Evolutionary conservation across 1,140 invertebrate genomes (phyloP).

Genomic region (Panagrolaimus sp.): DNA sequence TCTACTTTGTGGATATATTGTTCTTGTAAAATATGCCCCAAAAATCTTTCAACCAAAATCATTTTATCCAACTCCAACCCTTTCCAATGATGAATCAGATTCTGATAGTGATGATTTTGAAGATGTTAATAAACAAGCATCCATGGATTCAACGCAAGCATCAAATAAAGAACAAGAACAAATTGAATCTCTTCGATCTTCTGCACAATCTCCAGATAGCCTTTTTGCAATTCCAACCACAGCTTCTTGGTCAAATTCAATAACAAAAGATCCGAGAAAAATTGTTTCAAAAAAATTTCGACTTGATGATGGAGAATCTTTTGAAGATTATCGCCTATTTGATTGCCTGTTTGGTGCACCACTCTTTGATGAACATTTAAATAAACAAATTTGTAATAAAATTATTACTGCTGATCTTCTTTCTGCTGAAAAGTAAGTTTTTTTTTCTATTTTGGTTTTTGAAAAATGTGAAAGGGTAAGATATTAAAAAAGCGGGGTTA

Average conservation of each 20-base stretch:
- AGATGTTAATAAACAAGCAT: conserved; percentile 71
- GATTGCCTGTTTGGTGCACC: conserved; percentile 57
- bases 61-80: not conserved
- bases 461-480: not conserved
- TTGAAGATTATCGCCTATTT: conserved; percentile 51
- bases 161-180: not conserved
- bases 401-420: conserved; percentile 41
- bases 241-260: conserved; percentile 5
- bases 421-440: conserved; percentile 42
- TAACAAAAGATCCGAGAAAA: conserved; percentile 48
- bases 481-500: not conserved
- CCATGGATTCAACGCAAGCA: conserved; percentile 63
- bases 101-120: conserved; percentile 63
- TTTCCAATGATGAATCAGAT: not conserved
- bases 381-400: conserved; percentile 48
- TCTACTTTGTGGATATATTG: conserved; percentile 51
- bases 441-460: not conserved
- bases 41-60: not conserved
- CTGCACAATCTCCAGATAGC: not conserved
- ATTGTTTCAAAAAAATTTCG: conserved; percentile 25
- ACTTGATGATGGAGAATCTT: conserved; percentile 38
- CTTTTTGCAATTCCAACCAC: not conserved
- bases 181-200: not conserved
- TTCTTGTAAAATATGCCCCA: conserved; percentile 38
- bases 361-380: conserved; percentile 51